A percentile compares a stretch with the other conserved stretches of the same genome.
Evolutionary conservation across 2,113 vertebrate genomes (phyloP).

Genomic region (Pholis gunnellus): DNA sequence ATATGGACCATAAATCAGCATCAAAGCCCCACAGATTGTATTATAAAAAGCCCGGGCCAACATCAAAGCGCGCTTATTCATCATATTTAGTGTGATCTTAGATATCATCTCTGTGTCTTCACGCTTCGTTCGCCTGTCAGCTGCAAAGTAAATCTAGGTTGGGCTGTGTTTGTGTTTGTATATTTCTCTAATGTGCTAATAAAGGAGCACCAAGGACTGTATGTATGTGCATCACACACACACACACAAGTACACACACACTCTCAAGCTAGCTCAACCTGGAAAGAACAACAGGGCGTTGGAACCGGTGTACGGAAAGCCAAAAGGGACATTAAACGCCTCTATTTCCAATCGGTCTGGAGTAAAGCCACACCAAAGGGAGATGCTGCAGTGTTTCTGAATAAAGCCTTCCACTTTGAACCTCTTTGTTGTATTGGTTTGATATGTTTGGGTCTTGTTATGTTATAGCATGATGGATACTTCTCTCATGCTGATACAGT

Average conservation of each 20-base stretch:
- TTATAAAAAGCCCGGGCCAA: constrained; percentile 35
- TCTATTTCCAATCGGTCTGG: too few relatives aligned
- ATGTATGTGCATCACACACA: constrained; percentile 10
- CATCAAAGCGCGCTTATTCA: constrained; percentile 60
- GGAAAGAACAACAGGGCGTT: constrained; percentile 4
- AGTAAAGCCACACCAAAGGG: too few relatives aligned
- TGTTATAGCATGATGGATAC: too few relatives aligned
- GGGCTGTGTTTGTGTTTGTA: constrained; percentile 1
- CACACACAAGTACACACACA: background rate
- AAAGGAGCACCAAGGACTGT: background rate
- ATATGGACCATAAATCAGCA: constrained; percentile 59
- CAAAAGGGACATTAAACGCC: background rate
- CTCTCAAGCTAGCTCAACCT: background rate
- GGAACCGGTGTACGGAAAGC: background rate
- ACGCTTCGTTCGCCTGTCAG: constrained; percentile 43
- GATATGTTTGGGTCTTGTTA: too few relatives aligned
- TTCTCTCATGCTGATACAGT: too few relatives aligned
- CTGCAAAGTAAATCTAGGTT: constrained; percentile 38
- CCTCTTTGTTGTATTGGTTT: too few relatives aligned
- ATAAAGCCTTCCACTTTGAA: too few relatives aligned
- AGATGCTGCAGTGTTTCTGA: too few relatives aligned
- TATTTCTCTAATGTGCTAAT: background rate
- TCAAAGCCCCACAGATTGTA: constrained; percentile 34
- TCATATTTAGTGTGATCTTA: constrained; percentile 68
- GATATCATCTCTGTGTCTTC: constrained; percentile 59